These are phyloP conservation scores for Ifrita kowaldi DNA, from an alignment of 2,113 vertebrate species.

Conservation along the genomic window DNA sequence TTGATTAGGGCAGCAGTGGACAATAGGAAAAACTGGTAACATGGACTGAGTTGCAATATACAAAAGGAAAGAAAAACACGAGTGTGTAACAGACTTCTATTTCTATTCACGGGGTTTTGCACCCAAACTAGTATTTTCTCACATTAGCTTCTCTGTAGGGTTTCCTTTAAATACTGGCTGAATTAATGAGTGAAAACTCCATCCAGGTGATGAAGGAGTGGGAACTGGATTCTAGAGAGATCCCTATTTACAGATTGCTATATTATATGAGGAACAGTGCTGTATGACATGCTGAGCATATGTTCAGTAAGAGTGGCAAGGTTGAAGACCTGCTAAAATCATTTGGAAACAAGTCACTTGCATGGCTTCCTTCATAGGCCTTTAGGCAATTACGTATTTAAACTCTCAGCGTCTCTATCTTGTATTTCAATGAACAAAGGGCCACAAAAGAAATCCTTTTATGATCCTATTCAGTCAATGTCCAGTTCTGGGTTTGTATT, in stretches of 20 bases:
- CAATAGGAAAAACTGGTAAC: not conserved
- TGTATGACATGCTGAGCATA: not conserved
- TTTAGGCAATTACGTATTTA: constrained; percentile 4
- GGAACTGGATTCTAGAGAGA: not conserved
- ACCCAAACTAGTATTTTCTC: not conserved
- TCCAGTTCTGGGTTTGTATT: not conserved
- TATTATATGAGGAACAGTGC: not conserved
- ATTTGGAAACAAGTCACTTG: constrained; percentile 27
- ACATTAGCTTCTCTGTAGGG: not conserved
- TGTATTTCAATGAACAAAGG: not conserved
- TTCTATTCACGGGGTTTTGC: not conserved
- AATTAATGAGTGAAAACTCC: not conserved
- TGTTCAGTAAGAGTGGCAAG: not conserved
- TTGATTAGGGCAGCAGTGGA: not conserved
- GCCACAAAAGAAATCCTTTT: not conserved
- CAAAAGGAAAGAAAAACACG: not conserved
- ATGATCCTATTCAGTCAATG: not conserved
- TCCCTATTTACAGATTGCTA: not conserved
- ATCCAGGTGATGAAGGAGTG: not conserved
- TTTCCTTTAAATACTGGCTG: not conserved
- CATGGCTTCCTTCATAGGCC: constrained; percentile 14
- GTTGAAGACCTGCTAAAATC: constrained; percentile 13
- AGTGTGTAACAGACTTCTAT: not conserved
- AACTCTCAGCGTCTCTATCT: not conserved
- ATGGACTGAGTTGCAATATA: not conserved